A percentile compares a stretch with the other conserved stretches of the same genome.
These are phyloP conservation scores for Lota lota DNA, from an alignment of 2,113 vertebrate species.

Conservation along the genomic window DNA sequence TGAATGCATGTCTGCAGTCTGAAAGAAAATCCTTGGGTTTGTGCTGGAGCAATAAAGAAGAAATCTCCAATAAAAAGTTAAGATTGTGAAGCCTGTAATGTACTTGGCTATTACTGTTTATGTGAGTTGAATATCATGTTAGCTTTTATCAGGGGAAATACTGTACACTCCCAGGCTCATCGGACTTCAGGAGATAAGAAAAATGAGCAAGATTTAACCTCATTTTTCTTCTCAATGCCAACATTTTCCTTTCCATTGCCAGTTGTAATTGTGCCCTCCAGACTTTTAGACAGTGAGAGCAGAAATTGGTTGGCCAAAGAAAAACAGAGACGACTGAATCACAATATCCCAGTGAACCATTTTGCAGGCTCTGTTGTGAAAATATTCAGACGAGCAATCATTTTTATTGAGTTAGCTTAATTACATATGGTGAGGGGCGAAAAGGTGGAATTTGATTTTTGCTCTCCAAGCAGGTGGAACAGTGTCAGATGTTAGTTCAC, in stretches of 20 bases:
- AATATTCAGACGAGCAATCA: constrained; percentile 31
- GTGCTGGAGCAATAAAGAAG: neutral
- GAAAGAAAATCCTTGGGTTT: neutral
- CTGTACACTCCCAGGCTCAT: constrained; percentile 44
- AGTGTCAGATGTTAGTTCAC: constrained; percentile 23
- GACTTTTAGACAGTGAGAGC: constrained; percentile 45
- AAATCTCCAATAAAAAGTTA: constrained; percentile 4
- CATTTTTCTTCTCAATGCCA: constrained; percentile 64
- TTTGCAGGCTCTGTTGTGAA: constrained; percentile 24
- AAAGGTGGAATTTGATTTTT: constrained; percentile 11
- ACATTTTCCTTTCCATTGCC: constrained; percentile 57
- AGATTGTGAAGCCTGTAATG: constrained; percentile 27
- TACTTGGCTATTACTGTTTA: constrained; percentile 28
- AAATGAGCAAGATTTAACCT: constrained; percentile 59
- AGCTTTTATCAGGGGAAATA: constrained; percentile 51
- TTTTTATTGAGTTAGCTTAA: constrained; percentile 38
- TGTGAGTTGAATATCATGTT: constrained; percentile 41
- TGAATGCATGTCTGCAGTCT: neutral
- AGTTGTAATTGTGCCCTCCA: constrained; percentile 63
- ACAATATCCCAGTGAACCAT: constrained; percentile 34
- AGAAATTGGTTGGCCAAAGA: constrained; percentile 38
- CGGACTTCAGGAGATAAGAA: constrained; percentile 51
- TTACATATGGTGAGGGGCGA: constrained; percentile 42
- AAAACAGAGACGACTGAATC: constrained; percentile 40
- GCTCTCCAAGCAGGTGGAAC: constrained; percentile 10